phyloP scores from a whole-genome alignment of 37 sponge, comb jelly and placozoan species.

The Cladorhizidae sp. region DNA sequence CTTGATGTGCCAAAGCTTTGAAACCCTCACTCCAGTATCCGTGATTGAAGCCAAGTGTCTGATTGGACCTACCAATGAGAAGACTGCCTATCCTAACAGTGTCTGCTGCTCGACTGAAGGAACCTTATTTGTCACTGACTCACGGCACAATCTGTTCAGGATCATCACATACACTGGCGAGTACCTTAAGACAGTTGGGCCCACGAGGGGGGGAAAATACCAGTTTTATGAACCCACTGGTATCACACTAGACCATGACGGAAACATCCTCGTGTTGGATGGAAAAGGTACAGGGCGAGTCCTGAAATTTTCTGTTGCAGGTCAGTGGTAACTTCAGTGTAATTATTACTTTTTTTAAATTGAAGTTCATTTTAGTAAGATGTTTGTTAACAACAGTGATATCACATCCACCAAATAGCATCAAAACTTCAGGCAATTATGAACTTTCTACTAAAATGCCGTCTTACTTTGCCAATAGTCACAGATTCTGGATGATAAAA shows the following conservation, averaged over 20 bases:
- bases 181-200: constrained; percentile 27
- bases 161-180: constrained; percentile 38
- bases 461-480: no score
- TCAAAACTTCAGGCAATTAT: no score
- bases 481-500: no score
- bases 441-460: no score
- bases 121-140: constrained; percentile 29
- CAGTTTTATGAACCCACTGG: constrained; percentile 38
- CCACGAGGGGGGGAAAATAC: constrained; percentile 22
- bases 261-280: constrained; percentile 40
- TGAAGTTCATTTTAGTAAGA: background rate
- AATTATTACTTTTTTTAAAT: no score
- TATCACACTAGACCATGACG: constrained; percentile 11
- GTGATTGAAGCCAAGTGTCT: constrained; percentile 10
- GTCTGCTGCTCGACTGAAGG: constrained; percentile 13
- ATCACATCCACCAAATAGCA: no score
- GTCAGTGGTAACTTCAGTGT: constrained; percentile 1
- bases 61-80: background rate
- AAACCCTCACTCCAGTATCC: constrained; percentile 14
- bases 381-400: no score
- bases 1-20: background rate
- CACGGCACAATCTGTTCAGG: constrained; percentile 8
- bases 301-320: constrained; percentile 32
- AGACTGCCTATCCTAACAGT: constrained; percentile 20
- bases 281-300: constrained; percentile 1